Conservation (phyloP, 2,797 vertebrate genomes). For the Acipenser oxyrinchus region DNA sequence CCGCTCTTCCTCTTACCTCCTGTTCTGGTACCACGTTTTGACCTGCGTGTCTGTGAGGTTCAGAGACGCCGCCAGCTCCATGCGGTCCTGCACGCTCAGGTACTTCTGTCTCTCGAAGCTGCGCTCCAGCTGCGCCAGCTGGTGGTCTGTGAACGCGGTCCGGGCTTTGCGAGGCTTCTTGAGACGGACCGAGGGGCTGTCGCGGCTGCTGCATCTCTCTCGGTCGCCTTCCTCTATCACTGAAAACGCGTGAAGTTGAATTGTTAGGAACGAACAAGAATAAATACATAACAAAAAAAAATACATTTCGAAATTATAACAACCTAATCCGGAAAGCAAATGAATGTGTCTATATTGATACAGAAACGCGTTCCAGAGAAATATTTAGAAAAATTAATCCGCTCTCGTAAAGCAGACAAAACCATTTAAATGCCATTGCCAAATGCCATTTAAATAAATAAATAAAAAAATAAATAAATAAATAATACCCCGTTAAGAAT, state of each 20-base stretch:
- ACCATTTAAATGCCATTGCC: too few species aligned
- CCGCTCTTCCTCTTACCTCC: slow-evolving; percentile 65
- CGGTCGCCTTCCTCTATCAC: slow-evolving; percentile 94
- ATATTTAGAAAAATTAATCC: too few species aligned
- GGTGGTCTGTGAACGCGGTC: slow-evolving; percentile 95
- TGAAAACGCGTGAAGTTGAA: slow-evolving; percentile 32
- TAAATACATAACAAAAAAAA: not conserved
- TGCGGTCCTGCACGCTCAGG: slow-evolving; percentile 94
- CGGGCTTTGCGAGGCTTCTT: slow-evolving; percentile 95
- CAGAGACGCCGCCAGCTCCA: slow-evolving; percentile 95
- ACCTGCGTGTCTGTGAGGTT: slow-evolving; percentile 98
- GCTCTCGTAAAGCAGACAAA: too few species aligned
- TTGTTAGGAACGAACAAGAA: too few species aligned
- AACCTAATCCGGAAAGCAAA: too few species aligned
- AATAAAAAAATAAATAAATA: too few species aligned
- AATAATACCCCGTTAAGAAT: too few species aligned
- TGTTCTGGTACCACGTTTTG: slow-evolving; percentile 98
- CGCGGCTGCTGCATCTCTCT: slow-evolving; percentile 93
- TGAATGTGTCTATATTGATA: too few species aligned
- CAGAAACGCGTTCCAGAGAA: too few species aligned
- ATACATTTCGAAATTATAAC: not conserved
- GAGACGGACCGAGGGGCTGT: slow-evolving; percentile 87
- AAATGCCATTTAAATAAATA: too few species aligned
- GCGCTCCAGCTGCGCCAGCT: slow-evolving; percentile 92
- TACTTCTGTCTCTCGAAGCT: slow-evolving; percentile 97